Conservation (phyloP, 2,113 vertebrate species). For the Deroptyus accipitrinus region DNA sequence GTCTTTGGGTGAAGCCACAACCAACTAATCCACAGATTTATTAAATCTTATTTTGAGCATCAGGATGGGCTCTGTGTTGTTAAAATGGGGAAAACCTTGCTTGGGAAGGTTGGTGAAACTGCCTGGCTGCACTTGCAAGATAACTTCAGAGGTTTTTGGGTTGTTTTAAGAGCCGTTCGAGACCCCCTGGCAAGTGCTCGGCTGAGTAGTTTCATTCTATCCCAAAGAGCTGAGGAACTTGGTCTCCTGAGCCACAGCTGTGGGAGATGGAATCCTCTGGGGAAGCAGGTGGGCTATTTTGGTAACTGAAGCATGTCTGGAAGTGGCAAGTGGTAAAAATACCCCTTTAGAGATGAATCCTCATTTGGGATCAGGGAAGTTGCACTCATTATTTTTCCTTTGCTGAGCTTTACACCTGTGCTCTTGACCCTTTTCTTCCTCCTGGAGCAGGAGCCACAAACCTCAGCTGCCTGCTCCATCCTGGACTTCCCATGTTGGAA, state of each 20-base stretch:
- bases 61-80: fast-evolving
- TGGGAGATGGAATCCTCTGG: not conserved
- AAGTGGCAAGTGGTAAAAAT: not conserved
- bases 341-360: not conserved
- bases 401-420: not conserved
- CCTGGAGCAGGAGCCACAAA: fast-evolving
- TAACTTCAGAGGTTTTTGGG: not conserved
- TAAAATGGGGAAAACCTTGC: not conserved
- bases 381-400: not conserved
- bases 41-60: not conserved
- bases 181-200: fast-evolving
- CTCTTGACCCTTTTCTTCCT: not conserved
- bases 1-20: not conserved
- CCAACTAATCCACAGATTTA: fast-evolving
- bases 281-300: not conserved
- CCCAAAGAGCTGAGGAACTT: not conserved
- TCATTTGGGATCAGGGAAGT: not conserved
- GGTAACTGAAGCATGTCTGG: not conserved
- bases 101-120: not conserved
- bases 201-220: not conserved
- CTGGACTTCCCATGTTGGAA: fast-evolving
- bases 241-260: not conserved
- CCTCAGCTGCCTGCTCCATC: fast-evolving
- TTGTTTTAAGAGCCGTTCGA: not conserved
- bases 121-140: not conserved